These are phyloP conservation scores for Thryonomys swinderianus DNA, from an alignment of 2,113 vertebrate genomes.

Conservation along the genomic window DNA sequence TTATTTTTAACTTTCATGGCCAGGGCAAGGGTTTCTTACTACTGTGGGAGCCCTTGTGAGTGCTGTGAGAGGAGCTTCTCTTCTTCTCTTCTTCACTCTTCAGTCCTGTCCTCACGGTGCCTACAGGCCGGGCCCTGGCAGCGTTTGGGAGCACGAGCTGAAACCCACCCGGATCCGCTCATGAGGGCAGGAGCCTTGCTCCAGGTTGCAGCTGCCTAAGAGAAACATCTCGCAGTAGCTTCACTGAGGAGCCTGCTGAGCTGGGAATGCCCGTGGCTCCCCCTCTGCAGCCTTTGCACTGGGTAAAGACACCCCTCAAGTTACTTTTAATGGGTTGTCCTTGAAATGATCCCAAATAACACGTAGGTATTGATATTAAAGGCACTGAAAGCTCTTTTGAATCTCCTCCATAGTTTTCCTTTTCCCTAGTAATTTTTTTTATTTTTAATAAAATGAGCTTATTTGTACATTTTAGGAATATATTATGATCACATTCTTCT, in stretches of 20 bases:
- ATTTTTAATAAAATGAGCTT: too few species aligned
- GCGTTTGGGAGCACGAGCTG: rapidly evolving
- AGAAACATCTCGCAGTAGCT: neutral
- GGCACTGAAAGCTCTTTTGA: neutral
- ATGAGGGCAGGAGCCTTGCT: neutral
- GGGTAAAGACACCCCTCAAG: neutral
- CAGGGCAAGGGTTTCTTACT: neutral
- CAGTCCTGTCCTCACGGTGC: neutral
- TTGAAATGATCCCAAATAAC: neutral
- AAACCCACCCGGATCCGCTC: neutral
- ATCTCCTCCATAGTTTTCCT: neutral
- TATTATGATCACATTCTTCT: too few species aligned
- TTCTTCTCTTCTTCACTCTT: neutral
- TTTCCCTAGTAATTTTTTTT: neutral
- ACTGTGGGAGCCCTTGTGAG: neutral
- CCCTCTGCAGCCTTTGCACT: neutral
- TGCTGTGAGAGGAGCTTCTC: neutral
- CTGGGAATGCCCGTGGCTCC: neutral
- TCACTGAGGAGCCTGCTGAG: neutral
- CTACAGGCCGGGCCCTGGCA: neutral
- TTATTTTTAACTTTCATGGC: neutral
- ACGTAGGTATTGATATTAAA: neutral
- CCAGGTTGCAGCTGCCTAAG: neutral
- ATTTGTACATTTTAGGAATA: too few species aligned
- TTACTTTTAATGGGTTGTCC: neutral